Conservation (phyloP, 2,113 vertebrate species). For the Cromileptes altivelis region DNA sequence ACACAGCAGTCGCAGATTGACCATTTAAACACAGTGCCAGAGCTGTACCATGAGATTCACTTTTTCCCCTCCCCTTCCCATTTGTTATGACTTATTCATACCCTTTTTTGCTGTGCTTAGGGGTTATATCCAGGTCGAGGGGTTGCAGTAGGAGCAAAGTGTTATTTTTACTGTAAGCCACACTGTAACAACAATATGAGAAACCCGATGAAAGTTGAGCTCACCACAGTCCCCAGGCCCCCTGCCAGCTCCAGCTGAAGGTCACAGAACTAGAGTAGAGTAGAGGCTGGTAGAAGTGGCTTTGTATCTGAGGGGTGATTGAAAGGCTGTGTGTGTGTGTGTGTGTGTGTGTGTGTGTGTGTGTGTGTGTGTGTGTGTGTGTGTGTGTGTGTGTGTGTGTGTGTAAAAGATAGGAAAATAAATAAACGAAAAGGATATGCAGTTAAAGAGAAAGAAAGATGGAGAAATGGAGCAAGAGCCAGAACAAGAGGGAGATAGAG, state of each 20-base stretch:
- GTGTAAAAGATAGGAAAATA: neutral
- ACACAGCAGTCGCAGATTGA: slow-evolving; percentile 5
- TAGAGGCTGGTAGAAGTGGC: slow-evolving; percentile 41
- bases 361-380: too few relatives aligned
- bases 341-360: too few relatives aligned
- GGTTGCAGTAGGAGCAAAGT: slow-evolving; percentile 78
- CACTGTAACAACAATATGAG: slow-evolving; percentile 81
- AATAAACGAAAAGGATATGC: slow-evolving; percentile 26
- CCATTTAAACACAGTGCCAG: neutral
- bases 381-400: neutral
- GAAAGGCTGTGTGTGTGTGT: neutral
- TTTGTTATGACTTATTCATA: slow-evolving; percentile 73
- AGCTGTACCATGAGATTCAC: neutral
- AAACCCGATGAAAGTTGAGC: slow-evolving; percentile 78
- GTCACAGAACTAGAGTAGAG: slow-evolving; percentile 58
- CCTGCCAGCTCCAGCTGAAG: slow-evolving; percentile 73
- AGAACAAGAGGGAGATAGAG: neutral
- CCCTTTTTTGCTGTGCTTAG: slow-evolving; percentile 45
- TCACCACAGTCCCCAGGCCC: slow-evolving; percentile 75
- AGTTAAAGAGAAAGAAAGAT: slow-evolving; percentile 2
- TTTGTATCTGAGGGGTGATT: slow-evolving; percentile 24
- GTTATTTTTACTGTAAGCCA: slow-evolving; percentile 83
- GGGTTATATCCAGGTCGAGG: slow-evolving; percentile 76
- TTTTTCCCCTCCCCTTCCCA: slow-evolving; percentile 42
- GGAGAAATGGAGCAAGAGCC: neutral